phyloP scores from a whole-genome alignment of 2,888 invertebrate species.

The Cantharis lateralis region DNA sequence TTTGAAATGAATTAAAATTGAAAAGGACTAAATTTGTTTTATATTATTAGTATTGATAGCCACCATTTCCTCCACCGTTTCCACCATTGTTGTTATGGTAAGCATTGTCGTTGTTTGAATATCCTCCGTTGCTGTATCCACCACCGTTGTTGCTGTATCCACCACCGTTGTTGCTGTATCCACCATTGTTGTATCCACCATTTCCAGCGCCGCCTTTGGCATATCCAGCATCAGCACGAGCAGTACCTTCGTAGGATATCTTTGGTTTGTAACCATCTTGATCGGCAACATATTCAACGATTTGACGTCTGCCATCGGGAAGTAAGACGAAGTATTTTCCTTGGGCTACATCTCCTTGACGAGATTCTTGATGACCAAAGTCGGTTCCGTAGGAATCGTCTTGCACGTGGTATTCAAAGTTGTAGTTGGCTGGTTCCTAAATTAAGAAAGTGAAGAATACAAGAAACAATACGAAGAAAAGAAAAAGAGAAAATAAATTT shows the following conservation, averaged over 20 bases:
- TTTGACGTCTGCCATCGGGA: constrained; percentile 69
- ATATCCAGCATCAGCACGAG: constrained; percentile 36
- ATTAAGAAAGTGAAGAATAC: neutral
- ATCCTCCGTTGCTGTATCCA: constrained; percentile 35
- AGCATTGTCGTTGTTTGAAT: constrained; percentile 40
- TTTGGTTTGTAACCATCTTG: constrained; percentile 68
- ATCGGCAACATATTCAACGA: constrained; percentile 69
- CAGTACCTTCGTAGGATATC: constrained; percentile 62
- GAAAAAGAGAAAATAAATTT: neutral
- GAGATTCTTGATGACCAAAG: constrained; percentile 69
- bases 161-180: constrained; percentile 41
- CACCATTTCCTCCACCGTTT: constrained; percentile 1
- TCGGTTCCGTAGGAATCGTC: constrained; percentile 69
- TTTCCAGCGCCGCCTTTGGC: constrained; percentile 33
- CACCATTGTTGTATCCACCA: constrained; percentile 42
- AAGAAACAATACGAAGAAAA: neutral
- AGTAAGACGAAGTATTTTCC: constrained; percentile 71
- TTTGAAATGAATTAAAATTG: neutral
- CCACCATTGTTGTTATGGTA: neutral
- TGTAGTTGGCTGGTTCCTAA: constrained; percentile 61
- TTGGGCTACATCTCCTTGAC: constrained; percentile 68
- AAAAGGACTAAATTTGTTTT: constrained; percentile 12
- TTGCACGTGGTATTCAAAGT: constrained; percentile 69
- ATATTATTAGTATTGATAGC: neutral
- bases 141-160: constrained; percentile 35